Evolutionary conservation across 2,888 invertebrate genomes (phyloP).

Genomic region (Drosophila neutralis): DNA sequence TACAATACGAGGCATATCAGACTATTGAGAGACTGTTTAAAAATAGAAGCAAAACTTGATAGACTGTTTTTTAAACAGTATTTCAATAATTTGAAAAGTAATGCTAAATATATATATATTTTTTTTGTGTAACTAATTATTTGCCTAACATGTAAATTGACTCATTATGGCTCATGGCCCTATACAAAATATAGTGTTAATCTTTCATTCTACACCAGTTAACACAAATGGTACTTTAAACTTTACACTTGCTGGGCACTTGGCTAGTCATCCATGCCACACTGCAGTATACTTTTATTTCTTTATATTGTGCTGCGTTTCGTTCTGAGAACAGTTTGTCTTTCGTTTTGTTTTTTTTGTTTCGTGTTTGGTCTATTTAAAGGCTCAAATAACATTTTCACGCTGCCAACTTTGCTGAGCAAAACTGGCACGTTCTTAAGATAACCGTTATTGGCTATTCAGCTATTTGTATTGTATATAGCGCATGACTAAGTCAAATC

Average conservation of each 20-base stretch:
- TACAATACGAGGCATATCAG: neutral
- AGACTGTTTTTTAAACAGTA: neutral
- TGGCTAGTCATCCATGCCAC: neutral
- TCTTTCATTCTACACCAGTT: neutral
- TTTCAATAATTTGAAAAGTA: neutral
- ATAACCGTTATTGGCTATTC: constrained; percentile 20
- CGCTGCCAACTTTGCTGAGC: constrained; percentile 51
- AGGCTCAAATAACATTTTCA: constrained; percentile 73
- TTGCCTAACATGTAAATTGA: neutral
- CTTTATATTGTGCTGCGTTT: constrained; percentile 32
- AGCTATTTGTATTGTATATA: constrained; percentile 18
- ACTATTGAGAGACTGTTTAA: neutral
- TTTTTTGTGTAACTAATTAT: neutral
- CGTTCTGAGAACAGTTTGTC: constrained; percentile 53
- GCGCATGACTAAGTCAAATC: neutral
- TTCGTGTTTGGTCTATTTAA: constrained; percentile 62
- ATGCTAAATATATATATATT: no score
- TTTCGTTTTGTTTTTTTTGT: constrained; percentile 36
- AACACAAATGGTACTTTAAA: neutral
- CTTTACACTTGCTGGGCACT: neutral
- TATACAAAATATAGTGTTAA: neutral
- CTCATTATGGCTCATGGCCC: neutral
- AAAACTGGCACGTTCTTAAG: constrained; percentile 30
- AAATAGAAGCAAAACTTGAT: neutral
- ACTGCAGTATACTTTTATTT: neutral